phyloP scores from a whole-genome alignment of 2,113 vertebrate species.

The Centropristis striata region DNA sequence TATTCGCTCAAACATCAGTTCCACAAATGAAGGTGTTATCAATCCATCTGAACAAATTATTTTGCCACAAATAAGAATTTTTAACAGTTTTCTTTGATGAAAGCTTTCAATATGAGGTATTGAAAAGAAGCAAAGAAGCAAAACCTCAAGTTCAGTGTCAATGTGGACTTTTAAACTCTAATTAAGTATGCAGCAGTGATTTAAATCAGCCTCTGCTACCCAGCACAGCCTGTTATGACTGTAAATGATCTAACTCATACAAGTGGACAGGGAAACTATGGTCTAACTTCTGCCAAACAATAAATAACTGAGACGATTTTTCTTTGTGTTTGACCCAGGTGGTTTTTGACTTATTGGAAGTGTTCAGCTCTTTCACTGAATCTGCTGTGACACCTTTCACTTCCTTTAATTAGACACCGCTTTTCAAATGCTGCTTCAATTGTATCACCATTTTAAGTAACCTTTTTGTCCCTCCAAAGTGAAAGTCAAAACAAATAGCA shows the following conservation, averaged over 20 bases:
- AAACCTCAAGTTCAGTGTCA: too few species aligned
- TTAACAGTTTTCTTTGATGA: too few species aligned
- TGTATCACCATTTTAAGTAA: not conserved
- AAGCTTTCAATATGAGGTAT: too few species aligned
- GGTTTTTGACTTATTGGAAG: not conserved
- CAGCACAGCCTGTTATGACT: not conserved
- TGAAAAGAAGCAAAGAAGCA: too few species aligned
- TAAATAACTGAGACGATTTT: not conserved
- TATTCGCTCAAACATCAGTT: too few species aligned
- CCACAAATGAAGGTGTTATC: too few species aligned
- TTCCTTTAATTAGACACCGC: slow-evolving; percentile 9
- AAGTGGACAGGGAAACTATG: not conserved
- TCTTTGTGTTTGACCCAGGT: not conserved
- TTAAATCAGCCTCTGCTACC: not conserved
- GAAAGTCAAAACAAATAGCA: not conserved
- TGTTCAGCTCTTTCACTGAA: not conserved
- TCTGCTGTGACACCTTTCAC: not conserved
- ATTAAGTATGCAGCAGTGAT: not conserved
- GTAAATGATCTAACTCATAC: not conserved
- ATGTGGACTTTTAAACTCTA: too few species aligned
- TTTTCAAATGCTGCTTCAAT: not conserved
- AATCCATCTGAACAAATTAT: too few species aligned
- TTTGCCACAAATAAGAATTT: too few species aligned
- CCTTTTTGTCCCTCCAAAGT: not conserved
- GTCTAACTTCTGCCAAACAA: not conserved